Base-by-base conservation (phyloP, 2,888 invertebrate species). In the Drosophila quinaria region DNA sequence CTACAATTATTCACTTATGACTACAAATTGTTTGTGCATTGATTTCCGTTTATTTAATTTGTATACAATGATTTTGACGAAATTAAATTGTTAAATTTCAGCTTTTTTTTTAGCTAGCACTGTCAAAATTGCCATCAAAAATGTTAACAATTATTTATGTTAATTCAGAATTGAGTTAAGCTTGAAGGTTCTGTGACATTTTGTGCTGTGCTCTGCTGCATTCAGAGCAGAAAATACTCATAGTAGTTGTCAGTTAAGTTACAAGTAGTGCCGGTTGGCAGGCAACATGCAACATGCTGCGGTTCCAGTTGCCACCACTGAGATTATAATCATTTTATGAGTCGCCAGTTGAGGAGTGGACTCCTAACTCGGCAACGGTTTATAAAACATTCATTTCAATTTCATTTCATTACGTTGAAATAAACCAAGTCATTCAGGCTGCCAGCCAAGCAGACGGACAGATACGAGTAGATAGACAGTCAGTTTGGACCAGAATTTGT, bases 341-440 rank as follows among this genome's bases (percentile, higher is more conserved):
- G 69, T 62, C 65, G 69, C 46, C 74, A 60, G 52, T 65, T 44
- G 60, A 15, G 49, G 41, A 49, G 29, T 29, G 29, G 52, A 42
- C 47, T 64, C 69, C 71, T 78, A 69, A 62, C 74, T 66, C 55
- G 62, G 70, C 73, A 70, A 51, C 65, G 81, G 74, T 76, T 88
- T 76, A 86, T 83, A 88, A 87, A 90, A 88, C 84, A 86, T 87
- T 88, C 89, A 88, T 90, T 87, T 83, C 89, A 86, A 88, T 90
- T 90, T 87, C 77, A 87, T 87, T 87, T 88, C 87, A 81, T 87
- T 87, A 87, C 78, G 86, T 81, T 71, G 74, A 84, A 89, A 89
- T 89, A 87, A 85, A 87, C 81, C 83, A 80, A 85, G 84, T 81
- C 79, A 87, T 74, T 78, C 83, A 71, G 79, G 25, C 77, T 58